Base-by-base conservation (phyloP, 2,113 vertebrate genomes). In the Entelurus aequoreus region DNA sequence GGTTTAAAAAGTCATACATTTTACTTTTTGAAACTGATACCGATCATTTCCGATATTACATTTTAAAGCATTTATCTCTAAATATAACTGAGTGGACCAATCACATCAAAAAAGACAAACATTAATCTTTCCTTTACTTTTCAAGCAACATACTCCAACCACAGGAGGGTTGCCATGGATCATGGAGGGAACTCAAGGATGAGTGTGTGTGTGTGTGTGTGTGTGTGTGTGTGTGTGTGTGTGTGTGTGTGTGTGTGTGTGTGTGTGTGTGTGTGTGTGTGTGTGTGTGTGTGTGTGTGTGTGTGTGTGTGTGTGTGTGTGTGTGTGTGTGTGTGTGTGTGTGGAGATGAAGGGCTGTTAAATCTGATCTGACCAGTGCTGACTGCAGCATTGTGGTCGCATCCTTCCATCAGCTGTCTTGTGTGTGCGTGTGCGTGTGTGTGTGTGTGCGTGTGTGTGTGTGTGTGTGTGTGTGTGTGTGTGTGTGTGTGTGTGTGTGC, bases 291-390 rank as follows among this genome's bases (percentile, higher is more conserved):
- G 28, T 28, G 28, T 28, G 28, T 28, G 28, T 28, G 28, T 28
- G 28, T 28, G 28, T 28, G 28, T 28, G 28, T 28, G 28, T 28
- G 28, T 28, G 28, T 28, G 28, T 28, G 28, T 28, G 28, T 28
- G 28, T 28, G 28, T 28, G 28, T 28, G 28, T 65, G 66, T 28
- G 28, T 28, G 28, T 28, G 28, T 28, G 28, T 28, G 28, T 28
- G 28, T 65, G 66, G 53, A 65, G 47, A 66, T 50, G 53, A 51
- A 46, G 61, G 37, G 11, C 37, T 8, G 50, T 77, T 83, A 82
- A 79, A 80, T 75, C n/a, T 28, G 91, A 92, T 88, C 52, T 81
- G 88, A 68, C 81, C 68, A 73, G 60, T 87, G 88, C 88, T 88
- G 89, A 90, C 84, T 42, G 65, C 10, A 56, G 85, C 83, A 84